Evolutionary conservation across 2,113 vertebrate species (phyloP), one percentile per base, ranked within the genome.

Genomic region (Sinocyclocheilus anshuiensis): DNA sequence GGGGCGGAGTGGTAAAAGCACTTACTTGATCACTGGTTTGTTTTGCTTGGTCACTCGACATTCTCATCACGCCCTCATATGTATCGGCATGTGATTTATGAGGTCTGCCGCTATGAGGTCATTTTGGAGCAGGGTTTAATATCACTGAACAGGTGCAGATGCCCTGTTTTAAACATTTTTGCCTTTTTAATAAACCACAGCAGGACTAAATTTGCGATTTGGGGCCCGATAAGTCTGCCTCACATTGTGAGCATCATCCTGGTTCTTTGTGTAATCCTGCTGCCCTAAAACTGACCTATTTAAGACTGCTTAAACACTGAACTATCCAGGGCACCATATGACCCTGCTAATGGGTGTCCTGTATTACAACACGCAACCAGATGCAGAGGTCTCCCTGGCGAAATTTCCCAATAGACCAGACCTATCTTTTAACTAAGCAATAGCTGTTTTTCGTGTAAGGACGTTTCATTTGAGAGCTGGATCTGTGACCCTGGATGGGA

Each of bases 1-100:
- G 76, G 76, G 82, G 15, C 33, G 20, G 65, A 67, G 26, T 87
- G 77, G 87, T 39, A 75, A 53, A 84, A 87, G 87, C 84, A 78
- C 39, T 90, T 85, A 83, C 87, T 85, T 84, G 85, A 90, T 82
- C 85, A 79, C 42, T 65, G 88, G 83, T 33, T 87, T 86, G 83
- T 81, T 86, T 67, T 76, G 45, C 77, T 45, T 76, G 59, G 87
- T 86, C 67, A 75, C 55, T 24, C 16, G 24, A 59, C 81, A 86
- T 63, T 75, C 67, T 71, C 20, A 80, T 48, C 59, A 67, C 36
- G 4, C 77, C 61, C 72, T 78, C 7, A 78, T 63, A 81, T 24
- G 15, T 67, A 86, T 71, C 48, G 50, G 36, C 55, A 53, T 78
- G 79, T 76, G 53, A 88, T 88, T 81, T 77, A 87, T 57, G 22